Evolutionary conservation across 2,888 invertebrate genomes (phyloP).

Genomic region (Celastrina argiolus): DNA sequence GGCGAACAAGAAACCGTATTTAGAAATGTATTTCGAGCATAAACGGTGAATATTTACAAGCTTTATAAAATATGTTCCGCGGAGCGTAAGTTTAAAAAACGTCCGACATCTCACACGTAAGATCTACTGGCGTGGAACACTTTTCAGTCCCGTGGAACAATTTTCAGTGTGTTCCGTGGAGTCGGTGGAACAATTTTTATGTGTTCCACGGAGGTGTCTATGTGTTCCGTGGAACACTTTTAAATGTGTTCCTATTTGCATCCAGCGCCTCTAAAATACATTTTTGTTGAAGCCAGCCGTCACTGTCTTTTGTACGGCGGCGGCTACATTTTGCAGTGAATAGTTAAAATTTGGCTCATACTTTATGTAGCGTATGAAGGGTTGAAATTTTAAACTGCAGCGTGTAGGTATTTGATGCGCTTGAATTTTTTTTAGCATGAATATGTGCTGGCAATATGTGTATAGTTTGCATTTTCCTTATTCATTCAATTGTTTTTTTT

Average conservation of each 20-base stretch:
- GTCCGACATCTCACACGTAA: slow-evolving; percentile 37
- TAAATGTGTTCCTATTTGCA: slow-evolving; percentile 43
- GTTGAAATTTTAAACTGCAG: slow-evolving; percentile 19
- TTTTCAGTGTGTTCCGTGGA: slow-evolving; percentile 44
- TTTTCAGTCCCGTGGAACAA: slow-evolving; percentile 41
- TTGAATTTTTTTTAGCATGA: not conserved
- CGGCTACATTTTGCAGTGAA: slow-evolving; percentile 32
- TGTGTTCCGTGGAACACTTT: slow-evolving; percentile 47
- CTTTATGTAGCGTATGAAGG: slow-evolving; percentile 3
- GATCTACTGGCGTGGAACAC: slow-evolving; percentile 41
- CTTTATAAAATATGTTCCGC: slow-evolving; percentile 39
- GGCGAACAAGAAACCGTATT: slow-evolving; percentile 24
- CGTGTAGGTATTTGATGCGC: not conserved
- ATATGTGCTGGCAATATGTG: not conserved
- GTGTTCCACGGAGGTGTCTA: not conserved
- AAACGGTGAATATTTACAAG: slow-evolving; percentile 27
- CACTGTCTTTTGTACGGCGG: slow-evolving; percentile 40
- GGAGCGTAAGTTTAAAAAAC: slow-evolving; percentile 40
- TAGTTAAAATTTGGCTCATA: slow-evolving; percentile 30
- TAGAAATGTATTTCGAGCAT: slow-evolving; percentile 23
- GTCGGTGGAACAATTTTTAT: not conserved
- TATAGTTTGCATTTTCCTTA: not conserved
- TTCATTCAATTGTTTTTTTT: not conserved
- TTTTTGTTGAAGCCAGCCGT: slow-evolving; percentile 55
- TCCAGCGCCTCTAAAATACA: slow-evolving; percentile 46